A percentile compares a stretch with the other conserved stretches of the same genome.
Evolutionary conservation across 2,113 vertebrate genomes (phyloP).

Genomic region (Sebastes schlegelii): DNA sequence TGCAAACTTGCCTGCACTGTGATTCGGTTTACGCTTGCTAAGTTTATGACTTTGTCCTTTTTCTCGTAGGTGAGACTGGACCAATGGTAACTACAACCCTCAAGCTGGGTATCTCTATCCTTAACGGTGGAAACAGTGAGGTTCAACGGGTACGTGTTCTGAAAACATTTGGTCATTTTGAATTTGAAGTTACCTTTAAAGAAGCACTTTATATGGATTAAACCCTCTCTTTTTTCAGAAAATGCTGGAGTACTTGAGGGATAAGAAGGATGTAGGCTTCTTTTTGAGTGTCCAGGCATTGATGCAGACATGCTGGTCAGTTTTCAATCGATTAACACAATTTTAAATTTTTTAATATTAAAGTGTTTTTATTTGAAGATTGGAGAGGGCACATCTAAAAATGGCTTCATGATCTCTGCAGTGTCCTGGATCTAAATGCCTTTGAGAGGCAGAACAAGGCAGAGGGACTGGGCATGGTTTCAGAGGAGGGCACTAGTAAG

Average conservation of each 20-base stretch:
- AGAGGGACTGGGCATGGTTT: constrained; percentile 96
- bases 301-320: constrained; percentile 95
- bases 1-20: neutral
- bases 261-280: constrained; percentile 95
- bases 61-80: constrained; percentile 88
- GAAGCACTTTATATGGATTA: neutral
- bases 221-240: constrained; percentile 80
- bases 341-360: neutral
- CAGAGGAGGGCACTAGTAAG: constrained; percentile 96
- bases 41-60: neutral
- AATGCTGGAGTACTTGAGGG: constrained; percentile 96
- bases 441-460: constrained; percentile 98
- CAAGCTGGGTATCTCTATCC: constrained; percentile 94
- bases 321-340: neutral
- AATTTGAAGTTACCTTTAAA: neutral
- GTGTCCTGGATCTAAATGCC: constrained; percentile 94
- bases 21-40: neutral
- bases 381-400: neutral
- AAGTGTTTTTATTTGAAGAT: neutral
- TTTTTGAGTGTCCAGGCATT: constrained; percentile 93
- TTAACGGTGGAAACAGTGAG: constrained; percentile 91
- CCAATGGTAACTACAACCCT: constrained; percentile 95
- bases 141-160: constrained; percentile 89
- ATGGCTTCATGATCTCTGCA: constrained; percentile 65
- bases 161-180: neutral